phyloP scores from a whole-genome alignment of 2,797 vertebrate species.

The Lepus oiostolus region DNA sequence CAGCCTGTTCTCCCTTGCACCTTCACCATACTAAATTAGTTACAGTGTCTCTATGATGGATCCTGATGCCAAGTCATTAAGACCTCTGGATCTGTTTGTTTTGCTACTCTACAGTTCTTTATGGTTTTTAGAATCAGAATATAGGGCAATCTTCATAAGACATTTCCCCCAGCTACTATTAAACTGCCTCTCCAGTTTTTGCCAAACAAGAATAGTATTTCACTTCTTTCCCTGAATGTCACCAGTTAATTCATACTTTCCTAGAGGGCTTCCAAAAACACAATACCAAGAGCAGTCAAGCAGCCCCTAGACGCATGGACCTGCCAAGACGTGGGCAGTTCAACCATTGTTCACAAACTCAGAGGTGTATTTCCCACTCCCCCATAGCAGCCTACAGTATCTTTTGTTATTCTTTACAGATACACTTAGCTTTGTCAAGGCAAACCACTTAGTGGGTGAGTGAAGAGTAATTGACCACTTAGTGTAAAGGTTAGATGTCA shows the following conservation, averaged over 20 bases:
- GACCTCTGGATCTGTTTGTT: neutral
- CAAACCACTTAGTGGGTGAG: neutral
- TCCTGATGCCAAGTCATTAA: neutral
- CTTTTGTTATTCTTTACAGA: neutral
- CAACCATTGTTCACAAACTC: neutral
- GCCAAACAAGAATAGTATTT: neutral
- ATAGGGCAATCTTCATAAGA: neutral
- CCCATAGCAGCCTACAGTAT: neutral
- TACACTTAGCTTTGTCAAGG: neutral
- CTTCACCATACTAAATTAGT: neutral
- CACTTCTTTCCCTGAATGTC: neutral
- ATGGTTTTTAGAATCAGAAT: neutral
- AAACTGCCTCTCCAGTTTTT: neutral
- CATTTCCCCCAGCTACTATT: neutral
- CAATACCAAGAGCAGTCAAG: neutral
- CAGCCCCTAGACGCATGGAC: neutral
- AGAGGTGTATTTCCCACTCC: neutral
- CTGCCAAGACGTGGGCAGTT: neutral
- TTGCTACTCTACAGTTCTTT: neutral
- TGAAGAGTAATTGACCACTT: neutral
- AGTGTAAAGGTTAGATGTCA: neutral
- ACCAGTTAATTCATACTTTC: neutral
- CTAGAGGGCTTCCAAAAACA: neutral
- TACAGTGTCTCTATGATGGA: neutral
- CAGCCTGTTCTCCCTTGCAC: neutral